Conservation (phyloP, 2,797 vertebrate genomes). For the Mionectes olivaceus region DNA sequence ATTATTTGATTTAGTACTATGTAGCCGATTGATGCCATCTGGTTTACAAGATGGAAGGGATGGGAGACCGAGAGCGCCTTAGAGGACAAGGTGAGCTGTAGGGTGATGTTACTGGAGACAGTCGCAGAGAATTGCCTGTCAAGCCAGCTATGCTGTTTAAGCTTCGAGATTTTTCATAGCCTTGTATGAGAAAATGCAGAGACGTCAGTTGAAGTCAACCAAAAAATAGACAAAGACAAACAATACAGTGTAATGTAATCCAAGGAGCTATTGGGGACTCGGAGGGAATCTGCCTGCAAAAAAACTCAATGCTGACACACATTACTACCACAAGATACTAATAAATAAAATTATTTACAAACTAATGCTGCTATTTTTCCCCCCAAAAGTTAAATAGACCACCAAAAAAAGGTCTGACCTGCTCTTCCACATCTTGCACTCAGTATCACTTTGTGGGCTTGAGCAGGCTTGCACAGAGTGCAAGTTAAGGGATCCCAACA, state of each 20-base stretch:
- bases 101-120: constrained; percentile 93
- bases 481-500: neutral
- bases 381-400: constrained; percentile 24
- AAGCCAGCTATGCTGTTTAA: constrained; percentile 96
- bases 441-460: neutral
- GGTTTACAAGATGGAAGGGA: constrained; percentile 92
- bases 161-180: constrained; percentile 95
- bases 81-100: constrained; percentile 94
- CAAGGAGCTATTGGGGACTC: constrained; percentile 62
- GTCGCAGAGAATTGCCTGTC: constrained; percentile 90
- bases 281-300: constrained; percentile 59
- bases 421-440: neutral
- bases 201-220: constrained; percentile 88
- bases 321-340: neutral
- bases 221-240: constrained; percentile 86
- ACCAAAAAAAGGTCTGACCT: constrained; percentile 1
- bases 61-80: constrained; percentile 91
- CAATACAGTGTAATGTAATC: constrained; percentile 79
- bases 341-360: constrained; percentile 20
- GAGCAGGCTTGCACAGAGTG: neutral
- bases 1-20: constrained; percentile 70
- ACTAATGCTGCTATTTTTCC: neutral
- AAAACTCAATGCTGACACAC: constrained; percentile 61
- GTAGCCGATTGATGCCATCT: constrained; percentile 75
- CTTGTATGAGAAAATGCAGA: constrained; percentile 90